Percentiles rank a stretch among this genome's conserved stretches.
phyloP scores from a whole-genome alignment of 2,888 invertebrate genomes.

The Aethes cnicana region DNA sequence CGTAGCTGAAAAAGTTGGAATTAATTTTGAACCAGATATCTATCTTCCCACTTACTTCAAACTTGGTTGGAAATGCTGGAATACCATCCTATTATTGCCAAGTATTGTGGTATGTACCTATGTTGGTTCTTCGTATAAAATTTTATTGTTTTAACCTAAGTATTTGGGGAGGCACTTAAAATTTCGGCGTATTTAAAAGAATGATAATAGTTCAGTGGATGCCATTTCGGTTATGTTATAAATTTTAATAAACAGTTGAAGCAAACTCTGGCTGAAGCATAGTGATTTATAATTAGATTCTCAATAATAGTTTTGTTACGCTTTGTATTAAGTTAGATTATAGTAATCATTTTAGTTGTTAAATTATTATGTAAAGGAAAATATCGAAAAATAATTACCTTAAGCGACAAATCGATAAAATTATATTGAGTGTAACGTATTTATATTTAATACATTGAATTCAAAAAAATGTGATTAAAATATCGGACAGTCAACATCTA shows the following conservation, averaged over 20 bases:
- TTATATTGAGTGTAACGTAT: conserved; percentile 57
- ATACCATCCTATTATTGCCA: background rate
- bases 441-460: conserved; percentile 34
- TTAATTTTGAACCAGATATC: too few relatives aligned
- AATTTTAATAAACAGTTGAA: conserved; percentile 39
- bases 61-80: background rate
- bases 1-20: too few relatives aligned
- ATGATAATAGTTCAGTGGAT: conserved; percentile 28
- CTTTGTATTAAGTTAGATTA: conserved; percentile 66
- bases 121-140: background rate
- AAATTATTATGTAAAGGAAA: conserved; percentile 46
- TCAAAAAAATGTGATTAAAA: conserved; percentile 55
- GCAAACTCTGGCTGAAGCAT: conserved; percentile 58
- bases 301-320: conserved; percentile 70
- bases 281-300: conserved; percentile 73
- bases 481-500: conserved; percentile 47
- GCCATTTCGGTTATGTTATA: conserved; percentile 59
- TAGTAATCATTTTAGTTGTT: conserved; percentile 62
- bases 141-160: background rate
- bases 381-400: conserved; percentile 37
- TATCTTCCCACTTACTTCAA: background rate
- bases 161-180: conserved; percentile 2
- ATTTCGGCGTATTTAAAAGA: conserved; percentile 8
- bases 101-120: background rate
- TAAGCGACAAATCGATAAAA: conserved; percentile 43